Evolutionary conservation across 2,113 vertebrate genomes (phyloP).

Genomic region (Piliocolobus tephrosceles): DNA sequence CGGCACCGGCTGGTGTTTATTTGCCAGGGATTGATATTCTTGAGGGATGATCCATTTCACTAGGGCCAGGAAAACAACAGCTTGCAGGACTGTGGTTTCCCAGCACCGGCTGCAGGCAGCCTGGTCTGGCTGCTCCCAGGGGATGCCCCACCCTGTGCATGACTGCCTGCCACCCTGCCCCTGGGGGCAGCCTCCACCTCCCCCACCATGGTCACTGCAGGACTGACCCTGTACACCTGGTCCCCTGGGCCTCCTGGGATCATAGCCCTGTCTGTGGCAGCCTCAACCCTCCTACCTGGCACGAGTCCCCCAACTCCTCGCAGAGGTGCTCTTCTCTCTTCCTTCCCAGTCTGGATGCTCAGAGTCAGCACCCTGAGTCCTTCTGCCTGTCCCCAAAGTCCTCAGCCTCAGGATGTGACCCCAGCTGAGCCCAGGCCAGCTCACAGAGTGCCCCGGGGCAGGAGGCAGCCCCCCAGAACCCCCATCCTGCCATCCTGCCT

Average conservation of each 20-base stretch:
- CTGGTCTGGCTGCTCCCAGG: background rate
- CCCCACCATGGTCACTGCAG: background rate
- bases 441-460: background rate
- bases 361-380: too few relatives aligned
- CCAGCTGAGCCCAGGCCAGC: background rate
- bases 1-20: conserved; percentile 39
- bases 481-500: accelerated
- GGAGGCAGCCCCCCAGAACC: background rate
- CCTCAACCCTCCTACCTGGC: background rate
- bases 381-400: background rate
- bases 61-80: conserved; percentile 27
- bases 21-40: background rate
- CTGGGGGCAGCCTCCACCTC: background rate
- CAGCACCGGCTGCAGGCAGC: background rate
- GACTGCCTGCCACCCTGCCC: background rate
- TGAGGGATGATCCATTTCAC: background rate
- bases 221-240: too few relatives aligned
- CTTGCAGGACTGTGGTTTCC: background rate
- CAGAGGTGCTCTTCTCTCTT: background rate
- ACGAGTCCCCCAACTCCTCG: background rate
- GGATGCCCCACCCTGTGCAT: accelerated
- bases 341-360: background rate
- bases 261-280: accelerated
- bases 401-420: background rate
- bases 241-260: background rate